Conservation (phyloP, 2,113 vertebrate species). For the Gallinago media region DNA sequence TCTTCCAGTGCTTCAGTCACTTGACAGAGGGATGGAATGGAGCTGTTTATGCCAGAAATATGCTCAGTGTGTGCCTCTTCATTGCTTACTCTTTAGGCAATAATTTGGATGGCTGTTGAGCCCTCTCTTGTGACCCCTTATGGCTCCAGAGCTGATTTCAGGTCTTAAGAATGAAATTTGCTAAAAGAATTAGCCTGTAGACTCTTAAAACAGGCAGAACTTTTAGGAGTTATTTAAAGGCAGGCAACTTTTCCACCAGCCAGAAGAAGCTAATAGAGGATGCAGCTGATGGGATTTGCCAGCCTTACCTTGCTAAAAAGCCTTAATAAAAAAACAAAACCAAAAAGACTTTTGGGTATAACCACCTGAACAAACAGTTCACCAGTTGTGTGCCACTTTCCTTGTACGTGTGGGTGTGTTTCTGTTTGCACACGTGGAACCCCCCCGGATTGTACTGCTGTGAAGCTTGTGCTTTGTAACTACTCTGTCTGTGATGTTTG, state of each 20-base stretch:
- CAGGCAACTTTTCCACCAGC: neutral
- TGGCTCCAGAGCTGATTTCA: neutral
- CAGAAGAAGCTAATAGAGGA: neutral
- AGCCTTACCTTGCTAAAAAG: neutral
- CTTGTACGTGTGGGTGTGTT: rapidly evolving
- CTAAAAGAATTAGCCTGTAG: neutral
- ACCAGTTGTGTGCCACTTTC: neutral
- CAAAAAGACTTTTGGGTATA: neutral
- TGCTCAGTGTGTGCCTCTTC: neutral
- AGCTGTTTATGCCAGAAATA: neutral
- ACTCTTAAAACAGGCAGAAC: neutral
- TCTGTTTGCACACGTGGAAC: rapidly evolving
- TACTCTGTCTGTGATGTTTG: neutral
- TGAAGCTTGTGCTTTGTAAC: neutral
- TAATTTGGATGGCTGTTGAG: neutral
- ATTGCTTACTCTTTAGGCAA: neutral
- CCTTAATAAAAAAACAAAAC: neutral
- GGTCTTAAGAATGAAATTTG: neutral
- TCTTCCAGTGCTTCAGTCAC: neutral
- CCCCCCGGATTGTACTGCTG: neutral
- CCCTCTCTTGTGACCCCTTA: neutral
- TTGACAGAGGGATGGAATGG: neutral
- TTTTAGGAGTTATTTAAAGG: neutral
- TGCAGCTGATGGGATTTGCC: neutral
- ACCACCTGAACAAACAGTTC: neutral